Evolutionary conservation across 2,113 vertebrate genomes (phyloP).

Genomic region (Dicerorhinus sumatrensis): DNA sequence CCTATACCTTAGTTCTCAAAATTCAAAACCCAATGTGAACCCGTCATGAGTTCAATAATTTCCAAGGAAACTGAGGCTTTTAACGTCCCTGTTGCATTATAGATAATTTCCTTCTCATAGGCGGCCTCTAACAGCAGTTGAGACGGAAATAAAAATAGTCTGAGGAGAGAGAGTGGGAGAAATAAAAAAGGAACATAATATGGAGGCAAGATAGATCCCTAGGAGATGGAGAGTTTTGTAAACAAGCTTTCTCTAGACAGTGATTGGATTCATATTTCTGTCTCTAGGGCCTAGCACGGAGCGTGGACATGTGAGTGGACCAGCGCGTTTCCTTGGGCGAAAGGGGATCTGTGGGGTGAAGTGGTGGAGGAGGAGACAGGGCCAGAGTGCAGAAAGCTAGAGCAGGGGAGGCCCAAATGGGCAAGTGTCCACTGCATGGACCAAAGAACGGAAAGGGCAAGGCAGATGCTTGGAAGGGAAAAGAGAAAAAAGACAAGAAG

Average conservation of each 20-base stretch:
- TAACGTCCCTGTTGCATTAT: constrained; percentile 72
- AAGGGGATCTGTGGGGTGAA: not conserved
- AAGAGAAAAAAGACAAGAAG: not conserved
- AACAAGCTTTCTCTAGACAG: constrained; percentile 35
- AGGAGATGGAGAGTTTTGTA: constrained; percentile 55
- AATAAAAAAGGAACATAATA: constrained; percentile 68
- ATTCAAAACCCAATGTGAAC: constrained; percentile 66
- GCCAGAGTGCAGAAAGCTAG: not conserved
- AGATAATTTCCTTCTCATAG: constrained; percentile 78
- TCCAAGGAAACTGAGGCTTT: constrained; percentile 79
- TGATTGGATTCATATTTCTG: not conserved
- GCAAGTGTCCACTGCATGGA: not conserved
- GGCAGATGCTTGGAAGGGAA: not conserved
- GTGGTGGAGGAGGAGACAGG: not conserved
- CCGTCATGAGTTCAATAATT: constrained; percentile 77
- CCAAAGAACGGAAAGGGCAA: not conserved
- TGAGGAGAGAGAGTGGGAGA: constrained; percentile 64
- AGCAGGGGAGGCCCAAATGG: not conserved
- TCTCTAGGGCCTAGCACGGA: not conserved
- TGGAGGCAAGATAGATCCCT: constrained; percentile 34
- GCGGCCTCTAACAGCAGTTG: constrained; percentile 66
- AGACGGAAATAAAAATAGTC: constrained; percentile 76
- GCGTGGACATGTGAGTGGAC: not conserved
- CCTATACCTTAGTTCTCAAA: constrained; percentile 59
- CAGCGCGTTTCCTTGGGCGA: not conserved